Percentiles rank a stretch among this genome's conserved stretches.
Evolutionary conservation across 2,888 invertebrate species (phyloP).

Genomic region (Nesidiocoris tenuis): DNA sequence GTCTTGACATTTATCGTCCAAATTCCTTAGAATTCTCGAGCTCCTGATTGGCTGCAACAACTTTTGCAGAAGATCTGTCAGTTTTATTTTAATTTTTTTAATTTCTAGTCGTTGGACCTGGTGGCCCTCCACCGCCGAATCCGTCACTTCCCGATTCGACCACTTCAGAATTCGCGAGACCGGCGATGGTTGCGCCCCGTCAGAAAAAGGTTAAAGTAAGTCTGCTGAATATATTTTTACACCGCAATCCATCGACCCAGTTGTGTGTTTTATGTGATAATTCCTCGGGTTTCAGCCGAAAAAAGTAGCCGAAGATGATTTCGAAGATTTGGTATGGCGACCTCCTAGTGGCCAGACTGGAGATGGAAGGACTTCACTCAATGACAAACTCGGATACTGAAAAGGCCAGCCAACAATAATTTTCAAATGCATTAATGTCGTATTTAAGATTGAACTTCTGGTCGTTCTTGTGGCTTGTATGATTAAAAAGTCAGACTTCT

Average conservation of each 20-base stretch:
- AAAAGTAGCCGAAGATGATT: conserved; percentile 59
- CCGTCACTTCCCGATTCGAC: no score
- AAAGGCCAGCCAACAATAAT: no score
- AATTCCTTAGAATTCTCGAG: no score
- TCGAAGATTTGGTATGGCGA: conserved; percentile 68
- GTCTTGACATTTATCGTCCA: no score
- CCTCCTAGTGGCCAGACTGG: conserved; percentile 74
- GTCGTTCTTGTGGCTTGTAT: no score
- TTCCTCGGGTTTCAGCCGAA: neutral
- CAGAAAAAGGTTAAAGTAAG: conserved; percentile 12
- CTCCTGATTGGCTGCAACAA: no score
- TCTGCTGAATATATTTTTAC: no score
- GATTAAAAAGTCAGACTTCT: no score
- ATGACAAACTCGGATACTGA: conserved; percentile 77
- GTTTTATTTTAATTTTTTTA: neutral
- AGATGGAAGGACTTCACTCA: conserved; percentile 73
- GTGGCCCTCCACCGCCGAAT: neutral
- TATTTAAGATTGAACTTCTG: no score
- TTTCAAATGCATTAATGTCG: neutral
- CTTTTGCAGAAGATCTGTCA: neutral
- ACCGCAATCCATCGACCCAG: no score
- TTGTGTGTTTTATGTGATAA: neutral
- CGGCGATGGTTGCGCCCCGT: neutral
- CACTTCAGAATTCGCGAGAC: conserved; percentile 1
- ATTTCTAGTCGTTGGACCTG: neutral